Percentiles rank a stretch among this genome's conserved stretches.
Conservation (phyloP, 2,888 invertebrate genomes). For the Chouioia cunea region DNA sequence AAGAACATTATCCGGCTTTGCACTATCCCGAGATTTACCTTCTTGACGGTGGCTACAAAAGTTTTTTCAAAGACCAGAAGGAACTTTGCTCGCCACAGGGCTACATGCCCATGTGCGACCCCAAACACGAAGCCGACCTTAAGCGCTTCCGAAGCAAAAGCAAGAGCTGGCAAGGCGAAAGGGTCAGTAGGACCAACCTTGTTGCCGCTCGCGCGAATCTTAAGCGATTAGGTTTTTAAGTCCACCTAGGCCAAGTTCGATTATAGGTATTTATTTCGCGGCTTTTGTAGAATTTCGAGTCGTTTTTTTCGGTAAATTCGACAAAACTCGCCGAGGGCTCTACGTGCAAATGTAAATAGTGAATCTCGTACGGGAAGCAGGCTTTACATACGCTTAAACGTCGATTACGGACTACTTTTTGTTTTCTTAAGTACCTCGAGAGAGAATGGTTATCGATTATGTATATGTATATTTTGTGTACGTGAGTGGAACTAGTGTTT, state of each 20-base stretch:
- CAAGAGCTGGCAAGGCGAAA: constrained; percentile 78
- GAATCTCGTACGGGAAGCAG: constrained; percentile 35
- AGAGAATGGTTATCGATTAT: too few relatives aligned
- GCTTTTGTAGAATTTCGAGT: constrained; percentile 8
- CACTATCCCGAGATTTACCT: constrained; percentile 95
- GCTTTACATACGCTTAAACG: constrained; percentile 40
- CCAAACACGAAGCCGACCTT: constrained; percentile 80
- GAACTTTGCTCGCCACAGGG: constrained; percentile 79
- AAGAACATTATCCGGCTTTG: constrained; percentile 85
- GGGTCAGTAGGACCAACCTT: constrained; percentile 50
- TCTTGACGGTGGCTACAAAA: constrained; percentile 90
- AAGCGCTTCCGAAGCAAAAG: constrained; percentile 82
- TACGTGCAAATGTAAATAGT: constrained; percentile 50
- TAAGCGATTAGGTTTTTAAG: constrained; percentile 63
- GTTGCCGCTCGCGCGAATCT: constrained; percentile 57
- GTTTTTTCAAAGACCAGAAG: constrained; percentile 80
- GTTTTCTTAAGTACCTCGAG: not conserved
- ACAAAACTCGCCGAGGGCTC: constrained; percentile 47
- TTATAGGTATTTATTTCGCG: too few relatives aligned
- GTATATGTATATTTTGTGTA: too few relatives aligned
- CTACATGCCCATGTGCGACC: constrained; percentile 90
- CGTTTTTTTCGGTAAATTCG: constrained; percentile 31
- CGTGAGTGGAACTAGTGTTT: too few relatives aligned
- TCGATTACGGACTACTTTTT: constrained; percentile 11
- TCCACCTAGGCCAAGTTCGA: too few relatives aligned